Evolutionary conservation across 2,888 invertebrate genomes (phyloP), one percentile per base, ranked within the genome.

Genomic region (Frankliniella intonsa): DNA sequence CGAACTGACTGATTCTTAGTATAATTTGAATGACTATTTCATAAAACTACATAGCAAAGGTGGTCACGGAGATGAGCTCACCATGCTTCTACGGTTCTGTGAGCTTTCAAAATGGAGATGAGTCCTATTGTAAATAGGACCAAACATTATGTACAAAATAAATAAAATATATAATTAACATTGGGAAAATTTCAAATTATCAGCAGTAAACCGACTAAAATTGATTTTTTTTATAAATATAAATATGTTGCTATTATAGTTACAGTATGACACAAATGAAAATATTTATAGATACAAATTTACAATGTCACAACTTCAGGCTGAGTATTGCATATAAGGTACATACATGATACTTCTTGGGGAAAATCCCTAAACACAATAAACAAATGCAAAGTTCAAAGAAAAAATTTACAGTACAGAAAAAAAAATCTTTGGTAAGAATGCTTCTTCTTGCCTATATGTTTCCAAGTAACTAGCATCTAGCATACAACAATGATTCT

Each of bases 111-210:
- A 69, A 69, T 11, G 22, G 69, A 22, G 22, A 22, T 22, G n/a
- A 22, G 69, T 19, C 69, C 69, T 69, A 22, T 69, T 69, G 22
- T n/a, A 69, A 69, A 69, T 69, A 69, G 69, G 69, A n/a, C 8
- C 69, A 69, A 69, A 69, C 22, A 69, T 69, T 69, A 69, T 69
- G 69, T 69, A 69, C 69, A 69, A 69, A 69, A 69, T 69, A 69
- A 69, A 69, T 69, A 69, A 69, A n/a, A 69, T 69, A 69, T 69
- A 69, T 69, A 69, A 69, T 69, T 69, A 69, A 69, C 69, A 69
- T 69, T 69, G 69, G 22, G 69, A 69, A 69, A 69, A n/a, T 69
- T 69, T 69, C 19, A 69, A 69, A 69, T 69, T n/a, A 69, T 69
- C 69, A 22, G 69, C 69, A 22, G 69, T 22, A 69, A 69, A 69